Evolutionary conservation across 2,113 vertebrate genomes (phyloP).

Genomic region (Ginglymostoma cirratum): DNA sequence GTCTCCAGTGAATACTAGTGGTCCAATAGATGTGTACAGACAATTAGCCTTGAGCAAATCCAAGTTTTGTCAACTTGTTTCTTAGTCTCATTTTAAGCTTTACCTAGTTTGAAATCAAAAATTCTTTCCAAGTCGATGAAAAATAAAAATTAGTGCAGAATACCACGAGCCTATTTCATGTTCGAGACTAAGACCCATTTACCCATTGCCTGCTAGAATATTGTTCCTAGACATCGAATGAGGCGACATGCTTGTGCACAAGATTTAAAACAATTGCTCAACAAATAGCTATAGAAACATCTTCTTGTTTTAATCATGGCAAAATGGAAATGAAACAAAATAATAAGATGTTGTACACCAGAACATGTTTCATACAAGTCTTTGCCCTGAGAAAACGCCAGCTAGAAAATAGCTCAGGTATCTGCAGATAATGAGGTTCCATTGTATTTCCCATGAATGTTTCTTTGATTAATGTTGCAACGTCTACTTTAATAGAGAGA

Average conservation of each 20-base stretch:
- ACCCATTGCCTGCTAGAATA: not conserved
- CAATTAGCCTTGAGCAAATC: no score
- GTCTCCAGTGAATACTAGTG: no score
- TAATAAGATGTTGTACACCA: not conserved
- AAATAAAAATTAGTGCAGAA: no score
- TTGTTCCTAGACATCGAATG: not conserved
- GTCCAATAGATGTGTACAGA: no score
- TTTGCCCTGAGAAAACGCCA: not conserved
- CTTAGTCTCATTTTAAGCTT: no score
- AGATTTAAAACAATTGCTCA: not conserved
- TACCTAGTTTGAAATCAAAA: no score
- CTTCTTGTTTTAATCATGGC: not conserved
- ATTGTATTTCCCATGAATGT: not conserved
- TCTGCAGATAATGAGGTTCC: slow-evolving; percentile 17
- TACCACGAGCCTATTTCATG: no score
- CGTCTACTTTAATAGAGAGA: not conserved
- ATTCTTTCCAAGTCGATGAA: no score
- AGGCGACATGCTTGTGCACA: no score
- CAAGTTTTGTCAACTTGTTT: no score
- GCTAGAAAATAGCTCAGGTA: not conserved
- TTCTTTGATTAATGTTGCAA: not conserved
- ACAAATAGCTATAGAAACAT: not conserved
- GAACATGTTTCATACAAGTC: not conserved
- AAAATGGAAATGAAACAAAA: not conserved
- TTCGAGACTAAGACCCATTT: no score